These are phyloP conservation scores for Sicus ferrugineus DNA, from an alignment of 2,888 invertebrate species.

Conservation along the genomic window DNA sequence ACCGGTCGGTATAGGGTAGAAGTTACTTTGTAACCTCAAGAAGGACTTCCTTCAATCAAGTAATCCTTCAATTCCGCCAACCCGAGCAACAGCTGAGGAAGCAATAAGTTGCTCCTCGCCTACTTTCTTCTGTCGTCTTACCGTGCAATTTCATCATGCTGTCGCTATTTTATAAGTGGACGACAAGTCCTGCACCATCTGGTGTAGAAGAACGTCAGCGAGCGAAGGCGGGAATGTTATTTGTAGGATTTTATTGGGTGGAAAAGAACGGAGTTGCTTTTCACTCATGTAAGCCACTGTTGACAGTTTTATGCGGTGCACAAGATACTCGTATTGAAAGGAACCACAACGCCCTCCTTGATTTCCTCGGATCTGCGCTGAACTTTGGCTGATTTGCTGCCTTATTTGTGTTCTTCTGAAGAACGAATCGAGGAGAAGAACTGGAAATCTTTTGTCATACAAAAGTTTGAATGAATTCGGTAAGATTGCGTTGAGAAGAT, in stretches of 20 bases:
- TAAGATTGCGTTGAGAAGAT: background rate
- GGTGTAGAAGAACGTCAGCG: background rate
- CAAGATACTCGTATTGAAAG: background rate
- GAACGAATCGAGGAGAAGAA: too few relatives aligned
- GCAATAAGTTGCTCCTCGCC: background rate
- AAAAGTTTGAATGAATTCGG: background rate
- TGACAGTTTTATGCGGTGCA: background rate
- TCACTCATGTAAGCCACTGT: background rate
- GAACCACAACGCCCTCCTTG: too few relatives aligned
- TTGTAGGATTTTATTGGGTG: background rate
- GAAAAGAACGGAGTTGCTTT: too few relatives aligned
- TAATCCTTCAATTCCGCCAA: background rate
- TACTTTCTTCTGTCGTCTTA: too few relatives aligned
- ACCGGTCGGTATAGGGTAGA: too few relatives aligned
- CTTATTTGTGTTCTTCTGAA: too few relatives aligned
- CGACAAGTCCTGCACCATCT: background rate
- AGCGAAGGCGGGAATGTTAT: too few relatives aligned
- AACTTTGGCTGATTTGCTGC: too few relatives aligned
- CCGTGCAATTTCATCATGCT: background rate
- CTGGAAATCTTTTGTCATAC: background rate
- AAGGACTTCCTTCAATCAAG: background rate
- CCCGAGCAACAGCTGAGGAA: background rate
- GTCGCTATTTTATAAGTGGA: background rate
- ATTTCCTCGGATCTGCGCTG: too few relatives aligned
- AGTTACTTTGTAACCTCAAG: too few relatives aligned